Conservation (phyloP, 2,888 invertebrate genomes). For the Sminthurinus aureus region DNA sequence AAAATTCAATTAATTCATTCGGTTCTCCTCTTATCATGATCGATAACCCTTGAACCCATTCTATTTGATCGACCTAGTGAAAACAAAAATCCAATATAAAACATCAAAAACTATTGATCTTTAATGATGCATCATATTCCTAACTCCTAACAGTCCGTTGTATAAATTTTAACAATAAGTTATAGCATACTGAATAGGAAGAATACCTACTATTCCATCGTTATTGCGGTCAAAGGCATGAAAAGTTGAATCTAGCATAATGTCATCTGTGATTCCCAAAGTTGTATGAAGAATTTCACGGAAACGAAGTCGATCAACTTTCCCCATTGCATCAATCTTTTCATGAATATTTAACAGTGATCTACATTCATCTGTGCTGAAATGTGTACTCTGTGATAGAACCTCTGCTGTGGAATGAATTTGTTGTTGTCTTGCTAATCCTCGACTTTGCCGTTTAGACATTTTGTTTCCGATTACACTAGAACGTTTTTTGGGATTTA, state of each 20-base stretch:
- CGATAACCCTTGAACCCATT: conserved; percentile 55
- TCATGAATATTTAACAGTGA: conserved; percentile 39
- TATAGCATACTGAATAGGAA: not conserved
- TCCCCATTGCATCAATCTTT: conserved; percentile 37
- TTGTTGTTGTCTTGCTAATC: conserved; percentile 30
- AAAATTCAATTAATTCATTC: conserved; percentile 51
- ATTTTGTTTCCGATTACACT: too few relatives aligned
- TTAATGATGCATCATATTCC: not conserved
- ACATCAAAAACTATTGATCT: too few relatives aligned
- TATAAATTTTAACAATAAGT: not conserved
- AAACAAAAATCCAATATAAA: too few relatives aligned
- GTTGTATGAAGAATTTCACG: conserved; percentile 53
- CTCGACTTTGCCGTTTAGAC: not conserved
- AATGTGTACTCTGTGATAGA: conserved; percentile 47
- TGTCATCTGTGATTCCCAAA: conserved; percentile 53
- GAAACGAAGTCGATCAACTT: conserved; percentile 50
- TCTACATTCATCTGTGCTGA: conserved; percentile 48
- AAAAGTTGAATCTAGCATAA: conserved; percentile 55
- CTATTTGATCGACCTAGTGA: conserved; percentile 43
- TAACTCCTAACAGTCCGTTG: not conserved
- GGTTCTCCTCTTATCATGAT: conserved; percentile 52
- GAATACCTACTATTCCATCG: conserved; percentile 49
- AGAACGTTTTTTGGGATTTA: too few relatives aligned
- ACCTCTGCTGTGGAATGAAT: conserved; percentile 43
- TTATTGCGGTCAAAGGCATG: conserved; percentile 53